Base-by-base conservation (phyloP, 2,113 vertebrate genomes). In the Morphnarchus princeps region DNA sequence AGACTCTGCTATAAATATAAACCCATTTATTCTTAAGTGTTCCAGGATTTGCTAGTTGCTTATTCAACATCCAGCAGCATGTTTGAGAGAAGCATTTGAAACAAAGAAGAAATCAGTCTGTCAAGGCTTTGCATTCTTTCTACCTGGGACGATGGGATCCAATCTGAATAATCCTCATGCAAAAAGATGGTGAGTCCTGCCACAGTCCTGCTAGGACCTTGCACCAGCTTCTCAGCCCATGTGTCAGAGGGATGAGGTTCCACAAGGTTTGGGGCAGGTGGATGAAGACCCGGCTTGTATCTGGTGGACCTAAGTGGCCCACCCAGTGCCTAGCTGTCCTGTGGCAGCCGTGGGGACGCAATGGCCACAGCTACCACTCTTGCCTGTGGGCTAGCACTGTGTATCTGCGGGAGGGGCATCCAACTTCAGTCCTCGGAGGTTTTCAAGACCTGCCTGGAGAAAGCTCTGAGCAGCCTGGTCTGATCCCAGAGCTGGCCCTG, bases 341-440 rank as follows among this genome's bases (percentile, higher is more conserved):
- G 54, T 5, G 4, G 28, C 1, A 4, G 52, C 40, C 34, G 18
- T 28, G 22, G 12, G 36, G 25, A 42, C 0, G 0, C 34, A 58
- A 42, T 0, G 1, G 28, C 32, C 36, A 40, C 25, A 45, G 69
- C 13, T 47, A 20, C 15, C 8, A 43, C 20, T 32, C 77, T n/a
- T 76, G 25, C 17, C 70, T 82, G 36, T 32, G 45, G n/a, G 36
- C 43, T 54, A 24, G 40, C 61, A 49, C 18, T 66, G 77, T 36
- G 16, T 36, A 43, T 16, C 36, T 32, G 22, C 3, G 2, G 74
- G 47, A 54, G 36, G 58, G 11, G 13, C 38, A 67, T 59, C 15
- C 43, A 54, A 13, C 22, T 19, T 77, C 38, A 2, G 1, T 38
- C 47, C 28, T 10, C 12, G 10, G 36, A 28, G 9, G 52, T 31